Evolutionary conservation across 2,797 vertebrate species (phyloP).

Genomic region (Alfaro cultratus): DNA sequence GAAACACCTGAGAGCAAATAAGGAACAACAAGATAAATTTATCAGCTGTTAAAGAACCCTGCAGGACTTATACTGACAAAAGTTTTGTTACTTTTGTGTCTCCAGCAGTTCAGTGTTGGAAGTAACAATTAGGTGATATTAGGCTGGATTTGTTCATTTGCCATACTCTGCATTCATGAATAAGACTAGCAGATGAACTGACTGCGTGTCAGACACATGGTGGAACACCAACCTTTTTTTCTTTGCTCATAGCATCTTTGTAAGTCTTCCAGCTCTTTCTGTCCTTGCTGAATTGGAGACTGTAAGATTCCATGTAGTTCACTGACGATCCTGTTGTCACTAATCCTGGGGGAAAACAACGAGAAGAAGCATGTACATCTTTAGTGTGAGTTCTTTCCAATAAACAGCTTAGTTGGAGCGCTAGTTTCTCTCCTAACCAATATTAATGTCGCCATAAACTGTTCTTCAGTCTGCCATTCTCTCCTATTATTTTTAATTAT

Average conservation of each 20-base stretch:
- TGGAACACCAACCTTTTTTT: conserved; percentile 78
- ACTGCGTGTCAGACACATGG: background rate
- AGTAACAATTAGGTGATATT: background rate
- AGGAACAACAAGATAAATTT: background rate
- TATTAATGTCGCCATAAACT: background rate
- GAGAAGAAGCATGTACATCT: background rate
- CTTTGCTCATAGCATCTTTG: conserved; percentile 77
- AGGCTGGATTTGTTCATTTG: background rate
- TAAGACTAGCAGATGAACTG: background rate
- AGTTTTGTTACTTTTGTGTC: background rate
- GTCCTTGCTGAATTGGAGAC: conserved; percentile 83
- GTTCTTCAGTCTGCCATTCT: background rate
- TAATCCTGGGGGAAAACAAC: conserved; percentile 74
- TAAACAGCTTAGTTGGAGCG: background rate
- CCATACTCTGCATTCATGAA: background rate
- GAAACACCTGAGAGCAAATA: conserved; percentile 80
- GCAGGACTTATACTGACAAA: background rate
- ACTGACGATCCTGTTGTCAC: conserved; percentile 80
- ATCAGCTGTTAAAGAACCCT: conserved; percentile 33
- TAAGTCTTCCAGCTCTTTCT: conserved; percentile 85
- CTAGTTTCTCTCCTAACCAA: background rate
- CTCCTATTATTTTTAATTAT: background rate
- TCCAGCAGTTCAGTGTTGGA: background rate
- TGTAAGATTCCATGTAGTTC: conserved; percentile 80
- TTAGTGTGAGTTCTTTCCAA: background rate